Conservation (phyloP, 1,140 invertebrate species). For the Oppia nitens region DNA sequence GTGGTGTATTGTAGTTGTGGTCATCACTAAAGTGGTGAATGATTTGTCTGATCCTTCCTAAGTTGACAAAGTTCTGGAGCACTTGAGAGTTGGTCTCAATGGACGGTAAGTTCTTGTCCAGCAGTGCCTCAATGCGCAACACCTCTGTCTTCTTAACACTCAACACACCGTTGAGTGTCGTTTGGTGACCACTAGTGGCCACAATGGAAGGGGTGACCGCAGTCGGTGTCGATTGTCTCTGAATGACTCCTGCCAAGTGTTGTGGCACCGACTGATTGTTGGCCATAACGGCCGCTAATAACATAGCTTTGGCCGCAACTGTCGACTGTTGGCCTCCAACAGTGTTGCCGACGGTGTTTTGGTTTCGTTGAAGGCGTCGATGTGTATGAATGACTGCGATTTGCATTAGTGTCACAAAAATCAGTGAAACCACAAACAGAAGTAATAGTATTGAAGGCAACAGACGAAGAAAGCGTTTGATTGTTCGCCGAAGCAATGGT, state of each 20-base stretch:
- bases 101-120: slow-evolving; percentile 24
- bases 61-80: slow-evolving; percentile 21
- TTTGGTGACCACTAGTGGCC: not conserved
- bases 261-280: not conserved
- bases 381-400: slow-evolving; percentile 22
- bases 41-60: slow-evolving; percentile 12
- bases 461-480: slow-evolving; percentile 20
- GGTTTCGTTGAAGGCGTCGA: slow-evolving; percentile 9
- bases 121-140: slow-evolving; percentile 24
- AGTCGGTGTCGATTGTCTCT: not conserved
- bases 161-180: not conserved
- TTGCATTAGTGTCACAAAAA: slow-evolving; percentile 22
- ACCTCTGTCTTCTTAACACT: slow-evolving; percentile 12
- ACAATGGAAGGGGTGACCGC: not conserved
- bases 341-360: too few relatives aligned
- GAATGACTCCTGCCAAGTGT: too few relatives aligned
- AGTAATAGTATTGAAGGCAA: slow-evolving; percentile 21
- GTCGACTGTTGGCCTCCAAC: too few relatives aligned
- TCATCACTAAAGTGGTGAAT: not conserved
- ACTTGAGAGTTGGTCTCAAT: slow-evolving; percentile 24
- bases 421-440: slow-evolving; percentile 21
- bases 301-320: too few relatives aligned
- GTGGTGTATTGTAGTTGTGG: not conserved
- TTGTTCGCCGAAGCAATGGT: slow-evolving; percentile 20
- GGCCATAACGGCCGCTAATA: too few relatives aligned